Percentiles rank a stretch among this genome's conserved stretches.
These are phyloP conservation scores for Oplegnathus fasciatus DNA, from an alignment of 2,113 vertebrate species.

Conservation along the genomic window DNA sequence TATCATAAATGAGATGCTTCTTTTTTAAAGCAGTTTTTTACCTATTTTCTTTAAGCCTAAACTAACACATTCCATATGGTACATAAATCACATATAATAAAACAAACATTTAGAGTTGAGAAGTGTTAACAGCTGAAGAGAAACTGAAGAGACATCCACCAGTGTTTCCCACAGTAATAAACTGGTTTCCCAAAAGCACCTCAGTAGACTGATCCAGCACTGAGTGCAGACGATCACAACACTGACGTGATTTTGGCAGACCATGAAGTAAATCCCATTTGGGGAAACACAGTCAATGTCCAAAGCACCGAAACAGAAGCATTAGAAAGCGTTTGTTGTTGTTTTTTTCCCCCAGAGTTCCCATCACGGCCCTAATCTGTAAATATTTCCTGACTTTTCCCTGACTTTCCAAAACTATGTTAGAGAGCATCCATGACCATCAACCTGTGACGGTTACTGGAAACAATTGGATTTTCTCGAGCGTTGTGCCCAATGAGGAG, in stretches of 20 bases:
- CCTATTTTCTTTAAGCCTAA: not conserved
- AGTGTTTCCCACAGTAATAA: conserved; percentile 44
- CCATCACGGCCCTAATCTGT: conserved; percentile 18
- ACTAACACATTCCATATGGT: not conserved
- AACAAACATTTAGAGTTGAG: not conserved
- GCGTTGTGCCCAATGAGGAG: not conserved
- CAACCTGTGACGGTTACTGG: not conserved
- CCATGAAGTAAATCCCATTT: not conserved
- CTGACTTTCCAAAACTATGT: not conserved
- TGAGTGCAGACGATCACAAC: fast-evolving
- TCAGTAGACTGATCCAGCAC: not conserved
- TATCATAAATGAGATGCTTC: not conserved
- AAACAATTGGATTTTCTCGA: not conserved
- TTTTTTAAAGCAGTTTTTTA: too few relatives aligned
- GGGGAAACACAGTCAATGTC: conserved; percentile 34
- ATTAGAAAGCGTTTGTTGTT: conserved; percentile 16
- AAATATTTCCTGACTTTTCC: not conserved
- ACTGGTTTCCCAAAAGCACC: conserved; percentile 9
- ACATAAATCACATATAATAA: not conserved
- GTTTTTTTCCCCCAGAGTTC: conserved; percentile 24
- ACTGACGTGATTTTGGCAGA: conserved; percentile 1
- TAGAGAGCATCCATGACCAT: not conserved
- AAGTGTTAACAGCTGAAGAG: conserved; percentile 60
- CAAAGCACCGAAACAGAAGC: conserved; percentile 42
- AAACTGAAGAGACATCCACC: conserved; percentile 31